A percentile compares a stretch with the other conserved stretches of the same genome.
Conservation (phyloP, 2,888 invertebrate genomes). For the Linhomoeus sp. region DNA sequence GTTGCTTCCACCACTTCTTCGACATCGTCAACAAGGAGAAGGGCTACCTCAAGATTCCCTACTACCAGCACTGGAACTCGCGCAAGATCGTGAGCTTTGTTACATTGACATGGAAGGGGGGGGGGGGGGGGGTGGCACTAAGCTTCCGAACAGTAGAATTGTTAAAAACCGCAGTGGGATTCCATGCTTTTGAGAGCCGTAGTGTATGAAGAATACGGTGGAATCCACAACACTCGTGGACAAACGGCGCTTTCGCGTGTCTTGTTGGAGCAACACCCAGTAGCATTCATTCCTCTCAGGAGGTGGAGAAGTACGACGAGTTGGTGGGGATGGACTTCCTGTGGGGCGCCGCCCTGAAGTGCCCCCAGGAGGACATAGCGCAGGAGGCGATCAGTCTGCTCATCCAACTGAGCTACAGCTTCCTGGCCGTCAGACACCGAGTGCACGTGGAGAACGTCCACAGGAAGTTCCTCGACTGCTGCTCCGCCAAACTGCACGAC, state of each 20-base stretch:
- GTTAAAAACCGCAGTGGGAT: no score
- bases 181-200: no score
- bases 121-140: no score
- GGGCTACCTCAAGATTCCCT: conserved; percentile 24
- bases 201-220: no score
- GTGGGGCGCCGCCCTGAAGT: conserved; percentile 33
- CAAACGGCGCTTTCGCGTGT: no score
- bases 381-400: conserved; percentile 30
- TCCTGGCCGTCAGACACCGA: conserved; percentile 29
- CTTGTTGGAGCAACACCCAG: no score
- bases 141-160: no score
- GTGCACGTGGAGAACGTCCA: conserved; percentile 32
- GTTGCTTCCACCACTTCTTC: conserved; percentile 34
- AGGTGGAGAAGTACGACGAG: background rate
- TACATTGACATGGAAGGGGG: no score
- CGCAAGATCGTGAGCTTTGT: no score
- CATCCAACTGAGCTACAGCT: conserved; percentile 30
- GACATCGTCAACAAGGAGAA: conserved; percentile 33
- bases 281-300: background rate
- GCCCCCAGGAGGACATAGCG: conserved; percentile 30
- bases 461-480: conserved; percentile 33
- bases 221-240: no score
- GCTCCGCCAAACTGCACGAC: conserved; percentile 31
- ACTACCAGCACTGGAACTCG: no score
- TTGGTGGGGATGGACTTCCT: conserved; percentile 33